phyloP scores from a whole-genome alignment of 2,797 vertebrate species.

The Nyctibius grandis region DNA sequence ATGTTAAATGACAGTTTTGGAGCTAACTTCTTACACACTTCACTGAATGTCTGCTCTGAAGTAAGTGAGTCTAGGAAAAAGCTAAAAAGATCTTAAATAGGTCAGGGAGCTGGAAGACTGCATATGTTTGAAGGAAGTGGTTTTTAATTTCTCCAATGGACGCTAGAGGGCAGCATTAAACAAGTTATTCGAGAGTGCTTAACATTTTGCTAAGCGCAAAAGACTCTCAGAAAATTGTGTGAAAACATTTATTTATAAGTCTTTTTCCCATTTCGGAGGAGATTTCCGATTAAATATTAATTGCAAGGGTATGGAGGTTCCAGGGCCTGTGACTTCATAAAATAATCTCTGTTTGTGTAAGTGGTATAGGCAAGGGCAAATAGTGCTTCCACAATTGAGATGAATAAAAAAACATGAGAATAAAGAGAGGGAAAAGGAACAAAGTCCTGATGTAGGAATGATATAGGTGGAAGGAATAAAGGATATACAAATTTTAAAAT shows the following conservation, averaged over 20 bases:
- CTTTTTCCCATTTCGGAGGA: background rate
- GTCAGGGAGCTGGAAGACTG: background rate
- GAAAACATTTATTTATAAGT: background rate
- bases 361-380: background rate
- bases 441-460: background rate
- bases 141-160: background rate
- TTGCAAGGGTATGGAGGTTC: background rate
- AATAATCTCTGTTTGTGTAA: background rate
- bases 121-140: background rate
- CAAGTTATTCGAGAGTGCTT: constrained; percentile 1
- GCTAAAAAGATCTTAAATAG: background rate
- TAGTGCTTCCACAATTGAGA: fast-evolving
- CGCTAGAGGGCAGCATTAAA: constrained; percentile 72
- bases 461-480: background rate
- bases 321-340: background rate
- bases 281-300: background rate
- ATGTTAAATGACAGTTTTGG: background rate
- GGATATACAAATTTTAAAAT: background rate
- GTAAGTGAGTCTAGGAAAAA: background rate
- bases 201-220: background rate
- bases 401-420: background rate
- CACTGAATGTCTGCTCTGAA: background rate
- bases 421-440: background rate
- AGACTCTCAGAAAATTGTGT: background rate
- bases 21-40: background rate